Percentiles rank a stretch among this genome's conserved stretches.
phyloP scores from a whole-genome alignment of 2,888 invertebrate genomes.

The Papilio protenor region DNA sequence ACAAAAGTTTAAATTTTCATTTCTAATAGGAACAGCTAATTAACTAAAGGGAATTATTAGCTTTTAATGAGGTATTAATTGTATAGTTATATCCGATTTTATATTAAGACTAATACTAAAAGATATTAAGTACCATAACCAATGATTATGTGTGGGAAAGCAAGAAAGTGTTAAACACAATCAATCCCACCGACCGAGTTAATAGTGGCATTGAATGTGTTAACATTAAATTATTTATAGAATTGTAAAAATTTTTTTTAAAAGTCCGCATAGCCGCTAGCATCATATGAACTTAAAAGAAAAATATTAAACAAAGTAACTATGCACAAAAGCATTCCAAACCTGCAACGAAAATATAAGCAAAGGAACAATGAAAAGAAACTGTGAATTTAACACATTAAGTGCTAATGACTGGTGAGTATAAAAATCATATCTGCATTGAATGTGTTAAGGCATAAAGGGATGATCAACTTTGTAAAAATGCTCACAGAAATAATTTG shows the following conservation, averaged over 20 bases:
- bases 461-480: conserved; percentile 54
- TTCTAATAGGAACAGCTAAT: background rate
- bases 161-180: background rate
- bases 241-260: background rate
- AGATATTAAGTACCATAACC: background rate
- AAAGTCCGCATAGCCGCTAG: background rate
- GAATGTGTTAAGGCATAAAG: conserved; percentile 26
- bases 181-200: background rate
- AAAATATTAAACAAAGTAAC: background rate
- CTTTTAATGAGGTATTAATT: background rate
- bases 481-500: conserved; percentile 80
- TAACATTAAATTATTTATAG: background rate
- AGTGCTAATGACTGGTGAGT: background rate
- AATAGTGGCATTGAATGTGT: background rate
- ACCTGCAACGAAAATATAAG: conserved; percentile 42
- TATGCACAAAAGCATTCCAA: conserved; percentile 7
- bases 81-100: background rate
- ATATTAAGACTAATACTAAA: background rate
- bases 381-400: conserved; percentile 35
- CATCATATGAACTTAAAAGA: background rate
- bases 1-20: background rate
- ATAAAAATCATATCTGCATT: conserved; percentile 17
- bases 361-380: conserved; percentile 41
- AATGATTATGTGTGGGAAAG: background rate
- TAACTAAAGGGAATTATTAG: background rate